Percentiles rank a stretch among this genome's conserved stretches.
phyloP scores from a whole-genome alignment of 1,140 invertebrate species.

The Solenopsis fugax region DNA sequence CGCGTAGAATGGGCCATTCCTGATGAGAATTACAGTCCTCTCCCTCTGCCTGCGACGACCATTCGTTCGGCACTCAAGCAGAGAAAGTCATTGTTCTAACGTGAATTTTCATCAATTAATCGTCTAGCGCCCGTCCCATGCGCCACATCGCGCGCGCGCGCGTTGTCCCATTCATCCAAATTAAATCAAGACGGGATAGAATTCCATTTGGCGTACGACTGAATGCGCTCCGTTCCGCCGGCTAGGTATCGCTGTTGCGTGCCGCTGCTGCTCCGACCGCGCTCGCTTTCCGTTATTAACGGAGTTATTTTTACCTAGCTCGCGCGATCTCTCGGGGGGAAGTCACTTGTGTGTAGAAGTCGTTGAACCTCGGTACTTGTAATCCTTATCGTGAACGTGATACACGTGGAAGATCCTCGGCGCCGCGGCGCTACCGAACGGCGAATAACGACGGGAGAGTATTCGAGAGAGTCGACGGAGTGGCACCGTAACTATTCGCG shows the following conservation, averaged over 20 bases:
- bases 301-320: constrained; percentile 60
- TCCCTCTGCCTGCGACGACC: constrained; percentile 53
- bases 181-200: constrained; percentile 71
- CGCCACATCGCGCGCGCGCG: background rate
- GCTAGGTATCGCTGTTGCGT: constrained; percentile 46
- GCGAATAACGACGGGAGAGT: constrained; percentile 40
- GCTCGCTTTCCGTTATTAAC: constrained; percentile 56
- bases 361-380: constrained; percentile 45
- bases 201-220: constrained; percentile 63
- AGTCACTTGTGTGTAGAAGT: constrained; percentile 35
- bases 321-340: background rate
- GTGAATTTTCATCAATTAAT: constrained; percentile 76
- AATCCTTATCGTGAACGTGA: constrained; percentile 31
- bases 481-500: background rate
- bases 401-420: background rate
- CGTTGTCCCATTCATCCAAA: constrained; percentile 62
- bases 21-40: constrained; percentile 69
- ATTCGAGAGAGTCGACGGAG: background rate
- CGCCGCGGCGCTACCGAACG: background rate
- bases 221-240: constrained; percentile 27
- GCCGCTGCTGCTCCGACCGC: background rate
- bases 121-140: constrained; percentile 19
- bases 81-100: constrained; percentile 71
- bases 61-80: constrained; percentile 48
- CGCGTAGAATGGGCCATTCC: constrained; percentile 67